phyloP scores from a whole-genome alignment of 2,888 invertebrate species.

The Troides oblongomaculatus region DNA sequence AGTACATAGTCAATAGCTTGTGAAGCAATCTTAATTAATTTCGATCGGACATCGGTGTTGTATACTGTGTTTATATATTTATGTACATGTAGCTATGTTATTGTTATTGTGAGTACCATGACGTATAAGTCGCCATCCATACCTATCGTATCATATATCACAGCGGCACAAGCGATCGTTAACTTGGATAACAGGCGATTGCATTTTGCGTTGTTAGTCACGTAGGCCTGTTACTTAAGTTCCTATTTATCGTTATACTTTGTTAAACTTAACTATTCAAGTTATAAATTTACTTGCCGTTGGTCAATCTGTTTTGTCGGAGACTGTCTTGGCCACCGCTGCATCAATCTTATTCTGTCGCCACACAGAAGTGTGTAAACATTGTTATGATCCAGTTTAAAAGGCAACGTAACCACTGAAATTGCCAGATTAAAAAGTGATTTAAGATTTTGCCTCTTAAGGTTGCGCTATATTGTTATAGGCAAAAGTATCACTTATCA shows the following conservation, averaged over 20 bases:
- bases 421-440: too few relatives aligned
- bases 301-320: too few relatives aligned
- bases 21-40: background rate
- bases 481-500: too few relatives aligned
- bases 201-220: conserved; percentile 12
- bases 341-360: too few relatives aligned
- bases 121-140: background rate
- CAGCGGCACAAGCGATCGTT: conserved; percentile 1
- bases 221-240: conserved; percentile 9
- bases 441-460: too few relatives aligned
- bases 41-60: background rate
- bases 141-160: conserved; percentile 1
- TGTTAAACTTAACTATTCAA: background rate
- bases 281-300: background rate
- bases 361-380: too few relatives aligned
- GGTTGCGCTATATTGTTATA: too few relatives aligned
- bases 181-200: conserved; percentile 20
- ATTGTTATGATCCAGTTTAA: too few relatives aligned
- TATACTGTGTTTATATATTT: background rate
- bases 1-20: too few relatives aligned
- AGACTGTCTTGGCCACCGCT: too few relatives aligned
- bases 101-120: background rate
- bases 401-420: too few relatives aligned
- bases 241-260: conserved; percentile 1
- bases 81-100: background rate